Evolutionary conservation across 2,797 vertebrate species (phyloP).

Genomic region (Anableps anableps): DNA sequence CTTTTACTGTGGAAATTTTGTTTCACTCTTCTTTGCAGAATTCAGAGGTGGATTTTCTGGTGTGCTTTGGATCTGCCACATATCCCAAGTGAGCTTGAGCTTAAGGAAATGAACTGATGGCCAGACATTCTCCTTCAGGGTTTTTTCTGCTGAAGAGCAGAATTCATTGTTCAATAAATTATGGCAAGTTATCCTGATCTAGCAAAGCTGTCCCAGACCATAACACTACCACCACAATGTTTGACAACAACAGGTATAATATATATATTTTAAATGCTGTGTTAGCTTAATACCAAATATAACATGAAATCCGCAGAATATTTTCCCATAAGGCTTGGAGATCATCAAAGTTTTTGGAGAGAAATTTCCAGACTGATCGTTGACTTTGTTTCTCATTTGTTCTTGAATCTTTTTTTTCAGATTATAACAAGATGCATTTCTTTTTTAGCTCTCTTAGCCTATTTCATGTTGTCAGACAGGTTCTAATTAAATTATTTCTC

Average conservation of each 20-base stretch:
- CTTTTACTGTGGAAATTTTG: background rate
- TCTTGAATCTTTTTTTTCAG: background rate
- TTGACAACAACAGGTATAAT: background rate
- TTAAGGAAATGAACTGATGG: background rate
- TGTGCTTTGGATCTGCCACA: background rate
- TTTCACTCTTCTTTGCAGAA: background rate
- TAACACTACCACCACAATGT: background rate
- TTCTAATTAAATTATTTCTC: background rate
- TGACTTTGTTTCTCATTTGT: background rate
- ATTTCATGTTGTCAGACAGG: background rate
- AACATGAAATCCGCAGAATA: background rate
- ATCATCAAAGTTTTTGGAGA: background rate
- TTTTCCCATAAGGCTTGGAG: background rate
- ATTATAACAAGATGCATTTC: background rate
- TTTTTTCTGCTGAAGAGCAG: background rate
- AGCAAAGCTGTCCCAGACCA: background rate
- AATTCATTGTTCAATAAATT: background rate
- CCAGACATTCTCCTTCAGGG: background rate
- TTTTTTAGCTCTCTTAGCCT: background rate
- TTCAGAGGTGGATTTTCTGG: background rate
- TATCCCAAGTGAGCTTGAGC: background rate
- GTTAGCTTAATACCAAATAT: background rate
- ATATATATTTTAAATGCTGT: background rate
- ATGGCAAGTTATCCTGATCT: background rate
- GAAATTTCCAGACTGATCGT: background rate